phyloP scores from a whole-genome alignment of 2,888 invertebrate genomes.

The Drosophila mulleri region DNA sequence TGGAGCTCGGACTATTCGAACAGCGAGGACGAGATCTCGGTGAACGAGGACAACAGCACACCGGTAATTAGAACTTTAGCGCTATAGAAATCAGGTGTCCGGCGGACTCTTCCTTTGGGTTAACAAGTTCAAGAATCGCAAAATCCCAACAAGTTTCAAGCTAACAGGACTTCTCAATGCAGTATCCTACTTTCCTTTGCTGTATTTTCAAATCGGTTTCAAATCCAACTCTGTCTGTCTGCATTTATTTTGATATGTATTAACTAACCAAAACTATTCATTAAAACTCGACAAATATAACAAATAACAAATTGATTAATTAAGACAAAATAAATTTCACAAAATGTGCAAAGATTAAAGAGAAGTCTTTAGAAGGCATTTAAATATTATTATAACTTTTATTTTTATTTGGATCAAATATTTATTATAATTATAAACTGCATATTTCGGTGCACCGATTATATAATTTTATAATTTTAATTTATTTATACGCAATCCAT shows the following conservation, averaged over 20 bases:
- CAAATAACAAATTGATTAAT: neutral
- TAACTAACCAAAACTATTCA: neutral
- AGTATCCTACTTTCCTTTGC: neutral
- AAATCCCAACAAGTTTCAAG: neutral
- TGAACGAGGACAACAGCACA: slow-evolving; percentile 88
- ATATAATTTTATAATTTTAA: neutral
- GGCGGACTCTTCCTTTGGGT: neutral
- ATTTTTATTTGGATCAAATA: neutral
- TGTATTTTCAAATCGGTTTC: neutral
- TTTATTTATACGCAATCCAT: neutral
- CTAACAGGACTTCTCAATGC: neutral
- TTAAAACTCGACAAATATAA: neutral
- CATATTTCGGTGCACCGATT: slow-evolving; percentile 9
- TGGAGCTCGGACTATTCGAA: slow-evolving; percentile 97
- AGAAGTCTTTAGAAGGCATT: neutral
- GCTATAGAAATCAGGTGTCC: slow-evolving; percentile 20
- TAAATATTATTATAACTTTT: no score
- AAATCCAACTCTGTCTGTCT: neutral
- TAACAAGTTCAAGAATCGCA: neutral
- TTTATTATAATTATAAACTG: neutral
- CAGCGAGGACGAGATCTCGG: slow-evolving; percentile 93
- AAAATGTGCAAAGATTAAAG: neutral
- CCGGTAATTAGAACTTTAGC: slow-evolving; percentile 84
- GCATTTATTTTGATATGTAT: neutral
- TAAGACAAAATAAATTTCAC: neutral